Evolutionary conservation across 2,888 invertebrate genomes (phyloP), one percentile per base, ranked within the genome.

Genomic region (Frankliniella fusca): DNA sequence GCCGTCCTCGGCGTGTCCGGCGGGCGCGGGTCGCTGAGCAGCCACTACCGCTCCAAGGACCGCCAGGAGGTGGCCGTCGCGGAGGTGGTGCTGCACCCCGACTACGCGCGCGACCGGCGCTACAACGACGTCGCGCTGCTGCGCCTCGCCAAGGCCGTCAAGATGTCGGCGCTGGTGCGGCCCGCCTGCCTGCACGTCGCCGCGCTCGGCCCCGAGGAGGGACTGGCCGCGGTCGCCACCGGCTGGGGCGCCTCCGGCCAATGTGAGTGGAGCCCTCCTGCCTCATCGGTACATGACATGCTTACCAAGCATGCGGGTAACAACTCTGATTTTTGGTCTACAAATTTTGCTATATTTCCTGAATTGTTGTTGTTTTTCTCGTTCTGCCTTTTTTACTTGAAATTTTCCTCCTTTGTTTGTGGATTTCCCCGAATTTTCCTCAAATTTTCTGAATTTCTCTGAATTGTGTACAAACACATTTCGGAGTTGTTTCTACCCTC

Each of bases 221-320:
- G 70, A 9, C 20, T 23, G 70, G 23, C 23, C n/a, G 70, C 70
- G 23, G 70, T 23, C 0, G 70, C 70, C 70, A 70, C 70, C n/a
- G 70, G 70, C 23, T 70, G 70, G 70, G 70, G 7, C 23, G 70
- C 70, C 70, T n/a, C n/a, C 70, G 70, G 70, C 11, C 70, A 70
- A 23, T 70, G 70, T 70, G 23, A 70, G 70, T n/a, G n/a, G n/a
- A n/a, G n/a, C n/a, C n/a, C n/a, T n/a, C n/a, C n/a, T n/a, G n/a
- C n/a, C n/a, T n/a, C 38, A 38, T 38, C 38, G 38, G 38, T 38
- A 5, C 38, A 38, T 38, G 38, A 3, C 38, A n/a, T n/a, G n/a
- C n/a, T n/a, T n/a, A n/a, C n/a, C n/a, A n/a, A n/a, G n/a, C n/a
- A n/a, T n/a, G n/a, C n/a, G n/a, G n/a, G n/a, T n/a, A n/a, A n/a